phyloP scores from a whole-genome alignment of 2,888 invertebrate genomes.

The Hetaerina titia region DNA sequence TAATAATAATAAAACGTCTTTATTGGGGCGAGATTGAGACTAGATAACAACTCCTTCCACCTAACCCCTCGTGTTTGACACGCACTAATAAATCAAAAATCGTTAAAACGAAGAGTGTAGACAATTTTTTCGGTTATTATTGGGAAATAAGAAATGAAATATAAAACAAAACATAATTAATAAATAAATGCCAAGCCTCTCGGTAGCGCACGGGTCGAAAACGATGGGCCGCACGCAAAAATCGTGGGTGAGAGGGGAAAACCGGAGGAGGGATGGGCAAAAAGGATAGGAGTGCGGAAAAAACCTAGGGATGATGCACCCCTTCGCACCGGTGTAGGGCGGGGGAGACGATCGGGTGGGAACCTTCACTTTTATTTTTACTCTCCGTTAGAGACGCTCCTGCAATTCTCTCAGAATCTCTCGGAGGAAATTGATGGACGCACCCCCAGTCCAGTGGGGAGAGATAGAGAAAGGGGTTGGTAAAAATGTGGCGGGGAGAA shows the following conservation, averaged over 20 bases:
- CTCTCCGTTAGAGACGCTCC: background rate
- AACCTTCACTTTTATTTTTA: background rate
- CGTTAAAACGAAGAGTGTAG: no score
- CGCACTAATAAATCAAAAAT: no score
- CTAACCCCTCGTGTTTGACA: no score
- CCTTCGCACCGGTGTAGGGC: background rate
- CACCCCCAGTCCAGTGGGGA: background rate
- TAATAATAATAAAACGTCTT: no score
- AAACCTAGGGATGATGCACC: no score
- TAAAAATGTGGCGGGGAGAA: background rate
- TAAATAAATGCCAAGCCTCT: background rate
- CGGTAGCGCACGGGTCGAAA: background rate
- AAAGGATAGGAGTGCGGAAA: background rate
- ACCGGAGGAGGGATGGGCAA: background rate
- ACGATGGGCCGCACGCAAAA: background rate
- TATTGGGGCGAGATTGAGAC: no score
- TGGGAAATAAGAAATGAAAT: background rate
- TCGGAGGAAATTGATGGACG: conserved; percentile 10
- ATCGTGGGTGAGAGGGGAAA: background rate
- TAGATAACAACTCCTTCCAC: no score
- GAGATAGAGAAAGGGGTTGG: background rate
- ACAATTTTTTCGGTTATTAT: background rate
- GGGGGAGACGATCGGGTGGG: background rate
- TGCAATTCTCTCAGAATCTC: background rate
- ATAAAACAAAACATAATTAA: no score